Evolutionary conservation across 2,113 vertebrate genomes (phyloP), one percentile per base, ranked within the genome.

Genomic region (Colius striatus): DNA sequence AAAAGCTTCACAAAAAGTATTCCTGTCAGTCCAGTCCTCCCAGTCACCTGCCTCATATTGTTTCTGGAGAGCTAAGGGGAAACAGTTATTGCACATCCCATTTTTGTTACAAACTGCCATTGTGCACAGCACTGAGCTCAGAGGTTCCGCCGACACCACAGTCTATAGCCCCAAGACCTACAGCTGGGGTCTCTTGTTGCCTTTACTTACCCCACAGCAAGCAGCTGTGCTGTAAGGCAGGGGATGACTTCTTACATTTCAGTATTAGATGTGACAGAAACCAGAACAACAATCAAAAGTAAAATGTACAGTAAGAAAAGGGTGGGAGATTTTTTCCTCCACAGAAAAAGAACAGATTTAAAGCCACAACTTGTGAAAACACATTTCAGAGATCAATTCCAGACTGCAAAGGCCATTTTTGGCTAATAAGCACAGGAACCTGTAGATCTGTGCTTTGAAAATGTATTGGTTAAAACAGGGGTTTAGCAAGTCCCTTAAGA

Each of bases 201-300:
- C 48, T 76, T 63, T 32, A 22, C 22, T 62, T 73, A 43, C 20
- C 32, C 53, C 27, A 55, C 30, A 16, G 32, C 0, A 0, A 86
- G 48, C 27, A 63, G 25, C 55, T 89, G 36, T 74, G 22, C 53
- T 38, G 8, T 36, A 54, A 26, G 10, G 53, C 34, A 74, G 18
- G 16, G 36, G 4, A 2, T 81, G 77, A n/a, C 54, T 53, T 79
- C 38, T n/a, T 83, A 34, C 16, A 16, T 51, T 94, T 80, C 68
- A 92, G n/a, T 36, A 63, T 61, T 47, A 90, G 47, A n/a, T 4
- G 2, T 23, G 36, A 79, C 55, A 79, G 73, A 79, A 66, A 32
- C 0, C 5, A 70, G 27, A 88, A 26, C 14, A 54, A 5, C n/a
- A 50, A 36, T 72, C 54, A 73, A 48, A 82, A 62, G n/a, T 32